phyloP scores from a whole-genome alignment of 2,797 vertebrate genomes.

The Rachycentron canadum region DNA sequence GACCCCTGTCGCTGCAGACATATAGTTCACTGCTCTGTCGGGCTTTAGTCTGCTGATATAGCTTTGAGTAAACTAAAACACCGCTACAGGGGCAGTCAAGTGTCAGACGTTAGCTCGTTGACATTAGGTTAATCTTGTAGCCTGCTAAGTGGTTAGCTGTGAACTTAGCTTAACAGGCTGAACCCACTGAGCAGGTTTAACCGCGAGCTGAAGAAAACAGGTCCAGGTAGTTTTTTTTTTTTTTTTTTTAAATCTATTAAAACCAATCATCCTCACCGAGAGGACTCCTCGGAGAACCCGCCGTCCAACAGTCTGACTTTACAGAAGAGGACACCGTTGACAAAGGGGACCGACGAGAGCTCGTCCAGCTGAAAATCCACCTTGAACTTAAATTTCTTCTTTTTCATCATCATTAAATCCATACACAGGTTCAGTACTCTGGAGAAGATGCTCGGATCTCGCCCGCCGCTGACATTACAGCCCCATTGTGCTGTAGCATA shows the following conservation, averaged over 20 bases:
- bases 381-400: conserved; percentile 98
- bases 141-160: conserved; percentile 10
- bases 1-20: neutral
- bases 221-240: neutral
- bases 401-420: conserved; percentile 96
- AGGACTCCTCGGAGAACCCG: conserved; percentile 94
- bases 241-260: neutral
- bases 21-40: accelerated
- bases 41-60: neutral
- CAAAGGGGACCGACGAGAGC: conserved; percentile 95
- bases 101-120: neutral
- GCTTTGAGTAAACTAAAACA: neutral
- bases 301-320: conserved; percentile 96
- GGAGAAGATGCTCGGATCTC: conserved; percentile 26
- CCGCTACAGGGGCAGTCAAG: neutral
- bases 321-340: conserved; percentile 97
- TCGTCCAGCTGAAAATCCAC: conserved; percentile 97
- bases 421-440: conserved; percentile 67
- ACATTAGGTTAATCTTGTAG: neutral
- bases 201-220: neutral
- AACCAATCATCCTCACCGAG: conserved; percentile 85
- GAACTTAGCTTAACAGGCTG: neutral
- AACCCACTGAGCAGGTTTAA: neutral
- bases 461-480: conserved; percentile 60
- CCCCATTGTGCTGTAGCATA: conserved; percentile 55